Conservation (phyloP, 2,888 invertebrate genomes). For the Lumbricus terrestris region DNA sequence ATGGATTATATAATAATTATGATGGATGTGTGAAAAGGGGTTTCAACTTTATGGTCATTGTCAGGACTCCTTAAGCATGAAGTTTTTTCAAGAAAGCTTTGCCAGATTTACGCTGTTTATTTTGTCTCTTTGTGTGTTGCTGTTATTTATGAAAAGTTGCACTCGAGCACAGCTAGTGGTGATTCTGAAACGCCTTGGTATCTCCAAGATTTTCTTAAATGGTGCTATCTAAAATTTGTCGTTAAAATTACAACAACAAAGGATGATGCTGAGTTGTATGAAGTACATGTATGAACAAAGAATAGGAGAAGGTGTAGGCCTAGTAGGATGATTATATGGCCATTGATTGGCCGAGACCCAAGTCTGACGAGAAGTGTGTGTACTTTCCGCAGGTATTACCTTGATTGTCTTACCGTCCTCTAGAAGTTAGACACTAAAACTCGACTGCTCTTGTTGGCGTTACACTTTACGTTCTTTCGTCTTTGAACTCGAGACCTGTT, state of each 20-base stretch:
- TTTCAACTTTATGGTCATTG: background rate
- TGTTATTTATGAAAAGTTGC: no score
- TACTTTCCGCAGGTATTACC: background rate
- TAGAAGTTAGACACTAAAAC: background rate
- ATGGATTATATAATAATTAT: background rate
- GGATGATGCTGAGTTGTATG: background rate
- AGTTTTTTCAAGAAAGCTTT: background rate
- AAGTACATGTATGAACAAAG: no score
- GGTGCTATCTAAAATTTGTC: background rate
- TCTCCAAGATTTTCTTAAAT: background rate
- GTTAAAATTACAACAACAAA: background rate
- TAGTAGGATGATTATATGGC: background rate
- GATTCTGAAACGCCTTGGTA: background rate
- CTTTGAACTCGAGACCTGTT: background rate
- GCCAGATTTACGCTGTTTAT: background rate
- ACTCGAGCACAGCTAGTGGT: background rate
- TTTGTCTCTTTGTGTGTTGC: background rate
- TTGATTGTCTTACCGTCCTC: background rate
- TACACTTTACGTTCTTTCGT: constrained; percentile 3
- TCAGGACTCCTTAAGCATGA: background rate
- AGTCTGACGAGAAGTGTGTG: background rate
- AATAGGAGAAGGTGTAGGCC: background rate
- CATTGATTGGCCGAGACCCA: no score
- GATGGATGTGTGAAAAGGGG: background rate
- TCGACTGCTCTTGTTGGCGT: background rate